Evolutionary conservation across 1,140 invertebrate species (phyloP).

Genomic region (Phymastichus coffea): DNA sequence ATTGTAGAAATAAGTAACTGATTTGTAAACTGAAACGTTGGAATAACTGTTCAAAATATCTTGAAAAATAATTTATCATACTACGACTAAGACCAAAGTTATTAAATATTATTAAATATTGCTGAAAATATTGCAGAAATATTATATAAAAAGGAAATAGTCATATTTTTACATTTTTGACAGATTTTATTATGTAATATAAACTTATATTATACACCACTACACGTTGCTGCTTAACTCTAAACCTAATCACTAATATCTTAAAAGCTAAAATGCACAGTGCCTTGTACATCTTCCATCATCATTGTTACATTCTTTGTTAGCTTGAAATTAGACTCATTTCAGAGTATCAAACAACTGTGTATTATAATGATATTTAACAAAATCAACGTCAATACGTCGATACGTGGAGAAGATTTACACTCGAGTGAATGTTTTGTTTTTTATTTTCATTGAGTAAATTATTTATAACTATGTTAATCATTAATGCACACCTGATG

Average conservation of each 20-base stretch:
- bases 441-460: slow-evolving; percentile 3
- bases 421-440: too few species aligned
- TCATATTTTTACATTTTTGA: too few species aligned
- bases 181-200: slow-evolving; percentile 56
- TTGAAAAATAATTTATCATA: too few species aligned
- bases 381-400: slow-evolving; percentile 1
- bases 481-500: neutral
- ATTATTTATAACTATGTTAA: neutral
- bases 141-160: too few species aligned
- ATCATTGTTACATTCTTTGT: slow-evolving; percentile 33
- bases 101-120: too few species aligned
- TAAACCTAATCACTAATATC: slow-evolving; percentile 47
- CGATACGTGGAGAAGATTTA: neutral
- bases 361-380: neutral
- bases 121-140: too few species aligned
- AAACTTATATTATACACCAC: slow-evolving; percentile 55
- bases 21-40: too few species aligned
- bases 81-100: too few species aligned
- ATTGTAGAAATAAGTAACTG: too few species aligned
- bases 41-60: too few species aligned
- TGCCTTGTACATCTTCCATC: slow-evolving; percentile 47
- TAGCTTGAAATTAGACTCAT: slow-evolving; percentile 3
- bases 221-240: slow-evolving; percentile 49
- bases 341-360: neutral
- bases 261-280: slow-evolving; percentile 51